Base-by-base conservation (phyloP, 2,888 invertebrate genomes). In the Cinara cedri region DNA sequence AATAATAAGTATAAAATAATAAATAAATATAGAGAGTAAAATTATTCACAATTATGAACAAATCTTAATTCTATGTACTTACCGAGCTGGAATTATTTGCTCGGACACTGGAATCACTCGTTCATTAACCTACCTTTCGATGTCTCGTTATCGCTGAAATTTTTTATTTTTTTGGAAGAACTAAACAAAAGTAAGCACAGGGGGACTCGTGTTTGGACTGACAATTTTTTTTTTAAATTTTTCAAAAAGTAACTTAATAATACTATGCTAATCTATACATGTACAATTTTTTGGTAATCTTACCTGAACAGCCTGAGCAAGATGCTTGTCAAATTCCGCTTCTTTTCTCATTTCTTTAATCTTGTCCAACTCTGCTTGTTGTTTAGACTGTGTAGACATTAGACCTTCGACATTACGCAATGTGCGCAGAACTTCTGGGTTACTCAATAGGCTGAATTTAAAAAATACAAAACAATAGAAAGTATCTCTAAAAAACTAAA, bases 401-500 rank as follows among this genome's bases (percentile, higher is more conserved):
- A 81, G 88, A 10, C 88, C 89, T 84, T 93, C 92, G 82, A 93
- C 86, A 21, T 92, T 95, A 85, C 97, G 96, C 70, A 97, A 87
- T 84, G 97, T 96, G 78, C 96, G 89, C 85, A 97, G 88, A 62
- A 97, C 92, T 87, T 96, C 94, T 0, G 95, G 94, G 87, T 96
- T 95, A 72, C 92, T 91, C 75, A 95, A 86, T 83, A 93, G 89
- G 85, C 91, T 92, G 86, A 62, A 88, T 87, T 81, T 84, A 83
- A 83, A 82, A 82, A 81, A 68, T 75, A 81, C 24, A 82, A 62
- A 71, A 80, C n/a, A 81, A 81, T 66, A 81, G 46, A 60, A 63
- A 80, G 66, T 55, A 80, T 26, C 62, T 80, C 63, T 24, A 80
- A 75, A 70, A 70, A 74, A 65, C n/a, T 42, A 71, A 55, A 65